A percentile compares a stretch with the other conserved stretches of the same genome.
phyloP scores from a whole-genome alignment of 2,888 invertebrate species.

The Azorinus chamasolen region DNA sequence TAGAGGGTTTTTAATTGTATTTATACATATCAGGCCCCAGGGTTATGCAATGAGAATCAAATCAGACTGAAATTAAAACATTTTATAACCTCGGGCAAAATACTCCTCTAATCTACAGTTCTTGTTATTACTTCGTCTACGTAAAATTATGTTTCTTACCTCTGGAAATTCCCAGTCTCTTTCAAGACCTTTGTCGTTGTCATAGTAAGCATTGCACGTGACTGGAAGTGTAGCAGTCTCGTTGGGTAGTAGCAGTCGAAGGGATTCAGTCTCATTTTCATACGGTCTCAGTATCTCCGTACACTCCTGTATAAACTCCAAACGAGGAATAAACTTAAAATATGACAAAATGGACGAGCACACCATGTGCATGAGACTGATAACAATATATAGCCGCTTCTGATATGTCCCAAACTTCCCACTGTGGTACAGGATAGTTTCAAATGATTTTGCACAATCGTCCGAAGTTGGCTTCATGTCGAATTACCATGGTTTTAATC shows the following conservation, averaged over 20 bases:
- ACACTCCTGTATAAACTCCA: conserved; percentile 46
- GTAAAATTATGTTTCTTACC: conserved; percentile 50
- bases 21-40: too few species aligned
- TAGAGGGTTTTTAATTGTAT: too few species aligned
- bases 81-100: too few species aligned
- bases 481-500: conserved; percentile 7
- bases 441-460: conserved; percentile 75
- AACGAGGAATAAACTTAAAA: conserved; percentile 59
- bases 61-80: too few species aligned
- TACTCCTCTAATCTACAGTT: too few species aligned
- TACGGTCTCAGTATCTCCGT: conserved; percentile 16
- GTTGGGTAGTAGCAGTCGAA: conserved; percentile 30
- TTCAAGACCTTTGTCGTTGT: conserved; percentile 49
- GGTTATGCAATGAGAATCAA: too few species aligned
- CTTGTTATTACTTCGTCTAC: too few species aligned
- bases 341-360: conserved; percentile 69
- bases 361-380: conserved; percentile 69
- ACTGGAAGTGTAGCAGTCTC: conserved; percentile 38
- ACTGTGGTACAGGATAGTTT: conserved; percentile 73
- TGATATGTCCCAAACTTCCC: conserved; percentile 79
- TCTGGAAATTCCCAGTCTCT: conserved; percentile 54
- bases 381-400: conserved; percentile 72
- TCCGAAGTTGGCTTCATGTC: conserved; percentile 56
- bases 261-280: conserved; percentile 27
- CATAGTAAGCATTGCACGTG: conserved; percentile 36